These are phyloP conservation scores for Drosophila persimilis DNA, from an alignment of 1,140 invertebrate species.

Conservation along the genomic window DNA sequence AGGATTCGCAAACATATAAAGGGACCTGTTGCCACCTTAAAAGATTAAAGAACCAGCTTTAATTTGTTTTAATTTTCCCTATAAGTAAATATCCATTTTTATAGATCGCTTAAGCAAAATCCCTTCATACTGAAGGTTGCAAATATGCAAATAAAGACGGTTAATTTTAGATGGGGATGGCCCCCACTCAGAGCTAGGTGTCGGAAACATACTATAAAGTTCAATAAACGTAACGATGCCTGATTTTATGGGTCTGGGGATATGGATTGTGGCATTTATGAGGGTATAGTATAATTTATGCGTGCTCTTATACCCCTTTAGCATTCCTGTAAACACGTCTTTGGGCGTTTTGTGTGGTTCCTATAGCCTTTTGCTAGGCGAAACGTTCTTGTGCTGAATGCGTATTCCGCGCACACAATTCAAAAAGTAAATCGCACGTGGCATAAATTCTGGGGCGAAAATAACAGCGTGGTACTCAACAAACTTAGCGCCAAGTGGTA, in stretches of 20 bases:
- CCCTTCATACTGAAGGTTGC: background rate
- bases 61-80: too few species aligned
- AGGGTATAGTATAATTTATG: slow-evolving; percentile 31
- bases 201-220: slow-evolving; percentile 1
- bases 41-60: too few species aligned
- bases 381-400: too few species aligned
- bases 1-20: too few species aligned
- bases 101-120: background rate
- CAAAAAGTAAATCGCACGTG: too few species aligned
- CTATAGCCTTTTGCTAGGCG: background rate
- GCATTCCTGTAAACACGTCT: background rate
- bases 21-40: too few species aligned
- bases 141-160: background rate
- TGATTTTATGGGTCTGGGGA: slow-evolving; percentile 6
- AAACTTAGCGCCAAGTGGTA: too few species aligned
- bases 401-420: too few species aligned
- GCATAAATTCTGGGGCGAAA: too few species aligned
- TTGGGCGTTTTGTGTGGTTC: background rate
- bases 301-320: slow-evolving; percentile 3
- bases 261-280: slow-evolving; percentile 28
- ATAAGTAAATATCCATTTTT: background rate
- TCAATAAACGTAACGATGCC: slow-evolving; percentile 22
- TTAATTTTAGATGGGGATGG: background rate
- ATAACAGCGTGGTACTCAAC: too few species aligned
- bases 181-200: background rate